phyloP scores from a whole-genome alignment of 2,113 vertebrate species.

The Pholis gunnellus region DNA sequence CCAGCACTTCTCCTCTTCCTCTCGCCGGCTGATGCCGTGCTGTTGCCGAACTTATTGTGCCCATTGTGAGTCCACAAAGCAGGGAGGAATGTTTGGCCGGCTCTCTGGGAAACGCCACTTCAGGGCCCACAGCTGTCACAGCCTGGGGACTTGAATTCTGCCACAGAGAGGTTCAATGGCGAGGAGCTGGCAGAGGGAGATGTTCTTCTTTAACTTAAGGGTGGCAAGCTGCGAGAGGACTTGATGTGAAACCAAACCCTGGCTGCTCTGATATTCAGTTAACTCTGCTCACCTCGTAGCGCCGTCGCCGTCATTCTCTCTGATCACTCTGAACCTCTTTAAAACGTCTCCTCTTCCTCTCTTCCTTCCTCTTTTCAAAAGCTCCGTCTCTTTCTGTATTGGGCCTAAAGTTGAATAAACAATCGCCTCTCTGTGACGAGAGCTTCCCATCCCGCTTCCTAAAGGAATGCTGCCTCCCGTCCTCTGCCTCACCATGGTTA shows the following conservation, averaged over 20 bases:
- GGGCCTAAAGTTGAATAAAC: slow-evolving; percentile 90
- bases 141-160: slow-evolving; percentile 89
- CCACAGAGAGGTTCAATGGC: slow-evolving; percentile 87
- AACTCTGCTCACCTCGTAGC: slow-evolving; percentile 78
- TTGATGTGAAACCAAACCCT: slow-evolving; percentile 84
- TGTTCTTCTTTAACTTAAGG: slow-evolving; percentile 87
- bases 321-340: slow-evolving; percentile 5
- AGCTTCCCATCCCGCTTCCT: slow-evolving; percentile 81
- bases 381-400: slow-evolving; percentile 79
- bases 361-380: slow-evolving; percentile 68
- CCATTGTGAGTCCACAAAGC: slow-evolving; percentile 79
- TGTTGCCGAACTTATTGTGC: slow-evolving; percentile 80
- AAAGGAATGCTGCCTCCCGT: slow-evolving; percentile 90
- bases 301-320: background rate
- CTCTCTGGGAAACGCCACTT: slow-evolving; percentile 90
- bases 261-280: slow-evolving; percentile 46
- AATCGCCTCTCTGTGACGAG: slow-evolving; percentile 89
- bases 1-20: slow-evolving; percentile 73
- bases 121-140: slow-evolving; percentile 88
- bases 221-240: slow-evolving; percentile 87
- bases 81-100: slow-evolving; percentile 88
- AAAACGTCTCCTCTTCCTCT: slow-evolving; percentile 70
- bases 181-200: slow-evolving; percentile 86
- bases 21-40: slow-evolving; percentile 68
- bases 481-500: slow-evolving; percentile 90